These are phyloP conservation scores for Phoenicopterus ruber DNA, from an alignment of 2,113 vertebrate genomes.

Conservation along the genomic window DNA sequence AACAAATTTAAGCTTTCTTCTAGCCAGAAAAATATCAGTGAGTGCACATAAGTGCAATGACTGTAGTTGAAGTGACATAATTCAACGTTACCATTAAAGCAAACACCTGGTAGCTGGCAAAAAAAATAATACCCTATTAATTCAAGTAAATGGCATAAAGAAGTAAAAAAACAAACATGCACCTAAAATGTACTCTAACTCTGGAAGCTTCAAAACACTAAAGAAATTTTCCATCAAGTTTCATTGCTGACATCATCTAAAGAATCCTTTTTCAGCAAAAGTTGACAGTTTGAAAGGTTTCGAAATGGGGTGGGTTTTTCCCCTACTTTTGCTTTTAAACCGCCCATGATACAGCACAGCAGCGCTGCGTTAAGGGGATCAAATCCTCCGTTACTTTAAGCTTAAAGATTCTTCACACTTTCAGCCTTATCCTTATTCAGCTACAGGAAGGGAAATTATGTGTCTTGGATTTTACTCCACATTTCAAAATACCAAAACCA, in stretches of 20 bases:
- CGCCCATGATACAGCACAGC: neutral
- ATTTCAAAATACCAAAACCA: slow-evolving; percentile 51
- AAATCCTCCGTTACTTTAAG: neutral
- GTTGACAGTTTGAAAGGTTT: neutral
- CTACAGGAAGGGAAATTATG: neutral
- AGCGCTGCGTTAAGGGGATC: neutral
- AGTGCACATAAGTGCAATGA: neutral
- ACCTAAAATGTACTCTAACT: neutral
- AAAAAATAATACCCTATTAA: neutral
- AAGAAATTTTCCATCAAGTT: neutral
- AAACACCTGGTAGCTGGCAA: neutral
- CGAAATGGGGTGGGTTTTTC: too few species aligned
- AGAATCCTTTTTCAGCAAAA: neutral
- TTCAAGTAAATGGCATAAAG: neutral
- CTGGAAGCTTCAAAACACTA: neutral
- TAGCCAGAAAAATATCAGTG: neutral
- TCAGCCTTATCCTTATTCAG: slow-evolving; percentile 1
- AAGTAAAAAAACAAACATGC: neutral
- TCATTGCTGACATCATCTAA: neutral
- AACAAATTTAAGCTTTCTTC: neutral
- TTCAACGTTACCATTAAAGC: neutral
- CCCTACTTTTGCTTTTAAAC: neutral
- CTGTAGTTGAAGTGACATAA: neutral
- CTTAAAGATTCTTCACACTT: neutral
- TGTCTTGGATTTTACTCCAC: slow-evolving; percentile 36